These are phyloP conservation scores for Nomia melanderi DNA, from an alignment of 1,140 invertebrate genomes.

Conservation along the genomic window DNA sequence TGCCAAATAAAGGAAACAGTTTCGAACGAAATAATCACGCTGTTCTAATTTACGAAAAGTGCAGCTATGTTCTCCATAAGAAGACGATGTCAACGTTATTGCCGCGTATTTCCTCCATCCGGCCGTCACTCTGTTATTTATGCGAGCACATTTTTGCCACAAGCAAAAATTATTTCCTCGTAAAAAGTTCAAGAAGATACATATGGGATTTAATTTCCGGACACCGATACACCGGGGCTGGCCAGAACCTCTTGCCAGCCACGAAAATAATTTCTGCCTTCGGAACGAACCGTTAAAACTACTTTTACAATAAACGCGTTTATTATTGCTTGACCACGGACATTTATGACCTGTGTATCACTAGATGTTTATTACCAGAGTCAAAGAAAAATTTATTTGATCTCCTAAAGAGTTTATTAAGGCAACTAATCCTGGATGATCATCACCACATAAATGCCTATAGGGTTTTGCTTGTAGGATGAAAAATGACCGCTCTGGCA, in stretches of 20 bases:
- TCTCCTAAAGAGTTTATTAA: no score
- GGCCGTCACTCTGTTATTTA: conserved; percentile 21
- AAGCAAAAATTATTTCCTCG: conserved; percentile 30
- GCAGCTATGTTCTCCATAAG: background rate
- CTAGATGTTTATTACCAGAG: no score
- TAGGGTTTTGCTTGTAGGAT: no score
- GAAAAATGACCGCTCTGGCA: no score
- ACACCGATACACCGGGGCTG: conserved; percentile 45
- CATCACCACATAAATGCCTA: no score
- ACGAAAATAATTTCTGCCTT: conserved; percentile 35
- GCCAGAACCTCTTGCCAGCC: conserved; percentile 17
- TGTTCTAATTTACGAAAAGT: background rate
- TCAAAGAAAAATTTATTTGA: no score
- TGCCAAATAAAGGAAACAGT: background rate
- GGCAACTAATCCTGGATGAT: no score
- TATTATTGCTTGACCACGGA: background rate
- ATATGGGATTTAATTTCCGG: conserved; percentile 71
- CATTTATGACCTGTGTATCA: background rate
- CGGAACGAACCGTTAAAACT: conserved; percentile 17
- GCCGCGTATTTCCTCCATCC: background rate
- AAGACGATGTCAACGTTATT: background rate
- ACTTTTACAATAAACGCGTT: background rate
- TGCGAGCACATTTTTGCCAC: conserved; percentile 2
- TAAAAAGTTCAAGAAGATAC: conserved; percentile 43
- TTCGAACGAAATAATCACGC: background rate